Evolutionary conservation across 2,113 vertebrate genomes (phyloP).

Genomic region (Carassius auratus): DNA sequence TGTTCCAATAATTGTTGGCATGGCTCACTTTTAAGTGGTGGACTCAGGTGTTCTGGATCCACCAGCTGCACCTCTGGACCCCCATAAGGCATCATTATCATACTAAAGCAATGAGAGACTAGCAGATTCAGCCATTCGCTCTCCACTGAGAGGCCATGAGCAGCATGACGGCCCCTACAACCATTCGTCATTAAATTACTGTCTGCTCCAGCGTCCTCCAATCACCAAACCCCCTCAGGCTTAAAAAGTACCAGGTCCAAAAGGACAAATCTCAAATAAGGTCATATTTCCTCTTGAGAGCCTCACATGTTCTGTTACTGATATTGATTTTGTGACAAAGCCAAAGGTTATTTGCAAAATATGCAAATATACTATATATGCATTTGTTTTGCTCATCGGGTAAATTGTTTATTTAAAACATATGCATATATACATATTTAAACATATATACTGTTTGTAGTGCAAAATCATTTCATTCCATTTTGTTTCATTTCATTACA

Average conservation of each 20-base stretch:
- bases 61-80: conserved; percentile 11
- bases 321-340: conserved; percentile 33
- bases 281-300: conserved; percentile 26
- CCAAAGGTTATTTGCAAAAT: background rate
- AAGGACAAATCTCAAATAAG: conserved; percentile 48
- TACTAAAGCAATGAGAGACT: conserved; percentile 39
- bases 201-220: conserved; percentile 28
- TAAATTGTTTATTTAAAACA: background rate
- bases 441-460: too few relatives aligned
- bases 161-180: background rate
- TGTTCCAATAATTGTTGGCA: background rate
- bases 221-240: conserved; percentile 34
- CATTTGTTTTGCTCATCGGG: background rate
- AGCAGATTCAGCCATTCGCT: conserved; percentile 6
- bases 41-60: background rate
- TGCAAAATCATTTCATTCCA: too few relatives aligned
- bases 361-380: conserved; percentile 2
- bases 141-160: conserved; percentile 5
- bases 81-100: conserved; percentile 36
- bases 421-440: background rate
- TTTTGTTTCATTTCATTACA: too few relatives aligned
- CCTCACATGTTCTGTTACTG: background rate
- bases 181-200: conserved; percentile 49
- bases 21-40: background rate
- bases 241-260: conserved; percentile 38